Conservation (phyloP, 1,140 invertebrate species). For the Orius insidiosus region DNA sequence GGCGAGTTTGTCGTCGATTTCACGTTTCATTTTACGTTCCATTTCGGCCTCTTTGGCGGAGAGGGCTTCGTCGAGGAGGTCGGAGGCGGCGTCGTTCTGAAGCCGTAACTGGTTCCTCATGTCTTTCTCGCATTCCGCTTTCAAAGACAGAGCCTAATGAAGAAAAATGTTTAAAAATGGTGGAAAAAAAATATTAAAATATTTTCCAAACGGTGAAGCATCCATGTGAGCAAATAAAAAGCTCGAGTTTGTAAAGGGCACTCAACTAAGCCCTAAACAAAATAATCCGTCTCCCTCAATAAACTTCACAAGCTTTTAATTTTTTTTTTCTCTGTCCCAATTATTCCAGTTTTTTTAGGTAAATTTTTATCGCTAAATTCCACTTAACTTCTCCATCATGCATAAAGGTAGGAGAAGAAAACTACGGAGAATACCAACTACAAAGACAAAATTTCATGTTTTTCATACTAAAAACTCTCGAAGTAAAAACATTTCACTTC, state of each 20-base stretch:
- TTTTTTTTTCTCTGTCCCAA: too few relatives aligned
- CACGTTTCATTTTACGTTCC: conserved; percentile 38
- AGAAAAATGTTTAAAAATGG: conserved; percentile 7
- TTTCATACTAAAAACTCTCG: too few relatives aligned
- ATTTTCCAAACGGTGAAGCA: background rate
- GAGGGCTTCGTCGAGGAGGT: conserved; percentile 61
- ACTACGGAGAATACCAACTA: too few relatives aligned
- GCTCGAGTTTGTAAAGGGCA: background rate
- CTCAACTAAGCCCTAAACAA: too few relatives aligned
- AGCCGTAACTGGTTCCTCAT: conserved; percentile 56
- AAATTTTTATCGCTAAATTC: too few relatives aligned
- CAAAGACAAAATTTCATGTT: too few relatives aligned
- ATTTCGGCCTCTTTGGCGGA: conserved; percentile 50
- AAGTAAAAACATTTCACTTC: too few relatives aligned
- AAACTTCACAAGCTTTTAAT: too few relatives aligned
- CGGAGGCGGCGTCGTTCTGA: conserved; percentile 64
- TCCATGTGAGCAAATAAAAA: background rate
- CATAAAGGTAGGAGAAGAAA: too few relatives aligned
- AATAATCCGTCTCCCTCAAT: background rate
- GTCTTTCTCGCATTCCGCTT: conserved; percentile 50
- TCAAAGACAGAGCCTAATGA: conserved; percentile 39
- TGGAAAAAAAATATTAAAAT: background rate
- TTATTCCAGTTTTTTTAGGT: too few relatives aligned
- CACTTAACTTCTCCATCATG: too few relatives aligned
- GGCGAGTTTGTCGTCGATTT: conserved; percentile 51